Evolutionary conservation across 2,888 invertebrate genomes (phyloP).

Genomic region (Leptinotarsa tumamoca): DNA sequence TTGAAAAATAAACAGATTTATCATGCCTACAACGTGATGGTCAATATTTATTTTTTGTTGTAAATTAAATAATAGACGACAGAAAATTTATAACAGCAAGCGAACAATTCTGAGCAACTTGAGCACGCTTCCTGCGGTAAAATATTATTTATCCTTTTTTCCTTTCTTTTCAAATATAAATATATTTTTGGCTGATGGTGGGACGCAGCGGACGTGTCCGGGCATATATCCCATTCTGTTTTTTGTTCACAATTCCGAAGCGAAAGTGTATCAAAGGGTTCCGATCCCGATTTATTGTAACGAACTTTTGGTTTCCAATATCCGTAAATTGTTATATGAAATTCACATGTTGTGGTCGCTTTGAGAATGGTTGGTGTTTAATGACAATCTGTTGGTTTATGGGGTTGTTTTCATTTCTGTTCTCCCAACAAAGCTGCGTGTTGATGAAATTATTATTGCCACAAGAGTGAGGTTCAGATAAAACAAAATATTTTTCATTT

Average conservation of each 20-base stretch:
- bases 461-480: too few species aligned
- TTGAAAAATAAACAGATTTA: background rate
- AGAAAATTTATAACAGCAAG: constrained; percentile 23
- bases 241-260: constrained; percentile 57
- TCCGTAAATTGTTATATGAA: constrained; percentile 64
- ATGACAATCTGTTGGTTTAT: constrained; percentile 22
- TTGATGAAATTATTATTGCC: background rate
- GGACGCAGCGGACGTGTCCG: constrained; percentile 50
- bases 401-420: background rate
- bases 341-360: constrained; percentile 62
- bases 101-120: constrained; percentile 25
- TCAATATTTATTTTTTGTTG: constrained; percentile 24
- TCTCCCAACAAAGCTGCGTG: background rate
- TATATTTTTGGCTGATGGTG: constrained; percentile 35
- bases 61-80: constrained; percentile 10
- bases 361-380: constrained; percentile 62
- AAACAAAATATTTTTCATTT: background rate
- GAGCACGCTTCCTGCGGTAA: constrained; percentile 16
- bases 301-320: constrained; percentile 63
- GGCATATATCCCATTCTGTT: constrained; percentile 52
- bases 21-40: constrained; percentile 6
- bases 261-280: constrained; percentile 57
- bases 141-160: constrained; percentile 31
- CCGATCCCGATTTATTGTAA: constrained; percentile 61
- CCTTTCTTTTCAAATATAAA: constrained; percentile 34